A percentile compares a stretch with the other conserved stretches of the same genome.
These are phyloP conservation scores for Salvelinus alpinus DNA, from an alignment of 2,113 vertebrate genomes.

Conservation along the genomic window DNA sequence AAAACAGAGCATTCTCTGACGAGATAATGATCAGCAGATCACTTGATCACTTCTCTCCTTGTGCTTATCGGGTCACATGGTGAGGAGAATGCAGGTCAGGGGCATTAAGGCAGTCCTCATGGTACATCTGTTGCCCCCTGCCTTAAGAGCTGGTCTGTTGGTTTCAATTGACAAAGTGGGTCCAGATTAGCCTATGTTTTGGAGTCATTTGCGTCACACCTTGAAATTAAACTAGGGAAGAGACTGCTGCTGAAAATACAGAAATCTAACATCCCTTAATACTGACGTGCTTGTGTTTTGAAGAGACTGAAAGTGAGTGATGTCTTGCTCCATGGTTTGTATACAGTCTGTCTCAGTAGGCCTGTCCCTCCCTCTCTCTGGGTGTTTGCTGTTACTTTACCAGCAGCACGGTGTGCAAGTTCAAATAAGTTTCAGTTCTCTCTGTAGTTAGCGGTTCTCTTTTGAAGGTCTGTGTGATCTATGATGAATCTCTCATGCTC, in stretches of 20 bases:
- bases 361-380: background rate
- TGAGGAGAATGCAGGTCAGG: background rate
- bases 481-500: background rate
- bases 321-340: background rate
- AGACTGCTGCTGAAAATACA: too few species aligned
- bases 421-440: background rate
- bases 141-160: too few species aligned
- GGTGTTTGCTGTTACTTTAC: background rate
- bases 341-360: background rate
- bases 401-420: background rate
- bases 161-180: too few species aligned
- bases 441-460: background rate
- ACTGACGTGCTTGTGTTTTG: background rate
- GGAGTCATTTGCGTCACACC: too few species aligned
- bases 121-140: background rate
- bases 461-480: background rate
- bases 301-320: background rate
- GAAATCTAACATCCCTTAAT: background rate
- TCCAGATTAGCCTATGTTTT: too few species aligned
- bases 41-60: background rate
- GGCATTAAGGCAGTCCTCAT: slow-evolving; percentile 1
- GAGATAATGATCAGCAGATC: background rate
- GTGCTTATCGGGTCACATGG: background rate
- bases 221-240: too few species aligned
- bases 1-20: background rate